Base-by-base conservation (phyloP, 92 coral and sea anemone species). In the Diadumene lineata region DNA sequence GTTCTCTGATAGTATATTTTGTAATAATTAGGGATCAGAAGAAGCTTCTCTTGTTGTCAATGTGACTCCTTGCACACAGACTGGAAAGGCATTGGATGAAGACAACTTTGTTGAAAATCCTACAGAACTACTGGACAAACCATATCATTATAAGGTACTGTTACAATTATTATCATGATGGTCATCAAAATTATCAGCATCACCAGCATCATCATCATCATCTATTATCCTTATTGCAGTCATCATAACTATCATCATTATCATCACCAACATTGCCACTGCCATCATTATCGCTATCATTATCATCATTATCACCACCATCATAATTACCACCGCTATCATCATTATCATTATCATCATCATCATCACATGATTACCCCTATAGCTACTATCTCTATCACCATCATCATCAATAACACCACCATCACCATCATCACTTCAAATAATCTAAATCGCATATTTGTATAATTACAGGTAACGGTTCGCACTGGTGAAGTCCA, bases 31-130 rank as follows among this genome's bases (percentile, higher is more conserved):
- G 99, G 99, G 99, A 15, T 82, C 87, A 16, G 99, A 96, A 60
- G 97, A 92, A 67, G 99, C 96, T 9, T 85, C 86, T n/a, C 80
- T 92, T 2, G 90, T 88, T 30, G 89, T 96, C 26, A 92, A 96
- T 57, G 99, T 96, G 18, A 62, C 97, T 1, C 99, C 99, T 0
- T 96, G 99, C 56, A 69, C 68, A 26, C 89, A 85, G 33, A 86
- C 84, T 56, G 97, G 97, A 6, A 96, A 96, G 56, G 55, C 97
- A 0, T 80, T 96, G 19, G 92, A 85, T 28, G 99, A 96, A 77
- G 97, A 96, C 13, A 78, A 81, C 69, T 96, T 92, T 60, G 97
- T 96, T 6, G 99, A 92, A 57, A 94, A 92, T 18, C 97, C 99
- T 2, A 55, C 84, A 19, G 99, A 96, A 34, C 88, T 92, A 15